phyloP scores from a whole-genome alignment of 2,113 vertebrate species.

The Sus scrofa region T2T-Sscrofa CM000815.6:118311501-118312000 shows the following conservation, averaged over 20 bases:
- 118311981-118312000: background rate
- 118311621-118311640: background rate
- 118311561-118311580: background rate
- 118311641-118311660: background rate
- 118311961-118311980: background rate
- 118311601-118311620: background rate
- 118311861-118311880: background rate
- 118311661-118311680: background rate
- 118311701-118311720: background rate
- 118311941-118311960: background rate
- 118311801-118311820: background rate
- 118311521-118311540: background rate
- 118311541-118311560: conserved; percentile 9
- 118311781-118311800: background rate
- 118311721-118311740: background rate
- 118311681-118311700: background rate
- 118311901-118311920: background rate
- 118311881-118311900: background rate
- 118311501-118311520: background rate
- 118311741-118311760: background rate
- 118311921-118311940: background rate
- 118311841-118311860: background rate
- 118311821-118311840: background rate
- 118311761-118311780: background rate
- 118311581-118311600: background rate